Base-by-base conservation (phyloP, 2,888 invertebrate genomes). In the Apotomis betuletana region DNA sequence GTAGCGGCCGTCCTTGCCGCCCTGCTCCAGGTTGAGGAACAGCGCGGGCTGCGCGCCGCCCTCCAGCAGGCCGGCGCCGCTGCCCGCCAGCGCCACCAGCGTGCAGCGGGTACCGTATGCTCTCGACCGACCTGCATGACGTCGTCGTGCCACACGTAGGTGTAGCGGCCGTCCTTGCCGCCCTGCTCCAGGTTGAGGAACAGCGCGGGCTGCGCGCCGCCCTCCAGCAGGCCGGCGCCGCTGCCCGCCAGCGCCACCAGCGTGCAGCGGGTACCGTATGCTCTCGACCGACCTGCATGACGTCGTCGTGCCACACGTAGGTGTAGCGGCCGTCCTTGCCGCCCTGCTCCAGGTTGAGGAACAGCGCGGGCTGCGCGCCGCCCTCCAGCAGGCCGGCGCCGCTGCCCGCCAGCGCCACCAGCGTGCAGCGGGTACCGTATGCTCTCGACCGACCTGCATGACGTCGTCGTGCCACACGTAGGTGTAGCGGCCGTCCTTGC, bases 401-500 rank as follows among this genome's bases (percentile, higher is more conserved):
- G 41, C 41, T 6, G 41, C 41, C 41, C 41, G 4, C 41, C 41
- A 41, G 41, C 41, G 10, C 95, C 73, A 15, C 15, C 15, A 15
- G 15, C 15, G 15, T 15, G 15, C 15, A 15, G 15, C 15, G 15
- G 15, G 15, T 15, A 15, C 15, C 0, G 15, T 15, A 15, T 15
- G 15, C 15, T 15, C 15, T 10, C 9, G n/a, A 9, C 5, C 49
- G 15, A 95, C 96, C 94, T 98, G 97, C 89, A 98, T 97, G 76
- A 98, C 96, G 87, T 99, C 99, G 89, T 99, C 99, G 85, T 97
- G 97, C 98, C 99, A 99, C 79, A 98, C 96, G 87, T 98, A 98
- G 0, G 98, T 96, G 92, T 98, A 99, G 84, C 96, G 96, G 5
- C 99, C 99, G 94, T 99, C 99, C 74, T 96, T 95, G 38, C 98